Evolutionary conservation across 2,888 invertebrate species (phyloP).

Genomic region (Habrosyne pyritoides): DNA sequence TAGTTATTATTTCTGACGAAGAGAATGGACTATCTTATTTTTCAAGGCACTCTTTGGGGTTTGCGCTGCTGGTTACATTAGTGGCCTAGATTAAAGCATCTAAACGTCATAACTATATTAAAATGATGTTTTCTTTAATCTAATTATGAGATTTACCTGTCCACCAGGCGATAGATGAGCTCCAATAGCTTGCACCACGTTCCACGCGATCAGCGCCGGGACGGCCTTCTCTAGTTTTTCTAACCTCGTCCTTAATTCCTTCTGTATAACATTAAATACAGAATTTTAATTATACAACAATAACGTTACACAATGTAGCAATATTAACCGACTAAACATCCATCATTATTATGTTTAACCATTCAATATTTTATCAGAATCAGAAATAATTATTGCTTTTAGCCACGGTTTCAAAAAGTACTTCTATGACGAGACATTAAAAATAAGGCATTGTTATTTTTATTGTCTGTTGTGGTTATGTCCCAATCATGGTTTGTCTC

Average conservation of each 20-base stretch:
- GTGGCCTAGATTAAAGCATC: too few relatives aligned
- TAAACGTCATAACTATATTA: background rate
- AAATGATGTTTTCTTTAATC: background rate
- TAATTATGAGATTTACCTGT: conserved; percentile 43
- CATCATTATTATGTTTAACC: too few relatives aligned
- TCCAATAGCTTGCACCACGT: conserved; percentile 75
- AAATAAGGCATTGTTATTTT: too few relatives aligned
- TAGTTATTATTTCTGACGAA: too few relatives aligned
- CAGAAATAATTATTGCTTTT: background rate
- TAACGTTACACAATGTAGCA: too few relatives aligned
- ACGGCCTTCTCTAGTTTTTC: conserved; percentile 84
- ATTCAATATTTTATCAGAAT: background rate
- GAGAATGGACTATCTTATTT: too few relatives aligned
- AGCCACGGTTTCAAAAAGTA: too few relatives aligned
- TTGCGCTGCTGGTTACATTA: too few relatives aligned
- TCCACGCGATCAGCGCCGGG: conserved; percentile 86
- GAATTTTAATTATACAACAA: background rate
- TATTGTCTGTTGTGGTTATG: too few relatives aligned
- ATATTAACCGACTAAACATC: too few relatives aligned
- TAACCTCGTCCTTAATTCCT: conserved; percentile 80
- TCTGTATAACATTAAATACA: conserved; percentile 51
- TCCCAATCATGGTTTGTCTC: conserved; percentile 10
- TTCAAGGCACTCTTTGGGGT: too few relatives aligned
- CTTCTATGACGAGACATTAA: background rate
- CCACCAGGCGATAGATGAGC: conserved; percentile 48